These are phyloP conservation scores for Sparus aurata DNA, from an alignment of 2,797 vertebrate species.

Conservation along the genomic window DNA sequence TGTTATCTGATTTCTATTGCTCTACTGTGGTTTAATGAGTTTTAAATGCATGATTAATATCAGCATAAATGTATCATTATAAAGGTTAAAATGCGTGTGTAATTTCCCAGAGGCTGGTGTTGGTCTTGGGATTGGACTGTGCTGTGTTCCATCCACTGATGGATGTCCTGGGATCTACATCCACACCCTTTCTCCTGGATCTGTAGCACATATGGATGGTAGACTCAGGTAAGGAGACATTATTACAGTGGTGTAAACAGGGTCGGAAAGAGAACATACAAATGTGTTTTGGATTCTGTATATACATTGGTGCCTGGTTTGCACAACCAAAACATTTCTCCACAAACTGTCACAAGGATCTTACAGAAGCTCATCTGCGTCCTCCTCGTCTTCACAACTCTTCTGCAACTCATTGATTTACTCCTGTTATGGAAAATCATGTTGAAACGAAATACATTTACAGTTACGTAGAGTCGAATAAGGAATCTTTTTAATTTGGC, in stretches of 20 bases:
- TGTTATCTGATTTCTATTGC: background rate
- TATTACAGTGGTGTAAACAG: background rate
- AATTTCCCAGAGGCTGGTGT: constrained; percentile 89
- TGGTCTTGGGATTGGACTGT: constrained; percentile 94
- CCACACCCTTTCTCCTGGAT: constrained; percentile 94
- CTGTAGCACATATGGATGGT: constrained; percentile 94
- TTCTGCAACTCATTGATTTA: no score
- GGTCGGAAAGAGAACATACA: background rate
- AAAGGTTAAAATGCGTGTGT: constrained; percentile 3
- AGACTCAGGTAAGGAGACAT: constrained; percentile 87
- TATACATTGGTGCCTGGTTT: no score
- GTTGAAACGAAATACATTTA: no score
- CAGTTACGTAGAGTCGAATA: no score
- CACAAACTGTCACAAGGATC: no score
- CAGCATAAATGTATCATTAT: background rate
- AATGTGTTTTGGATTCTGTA: background rate
- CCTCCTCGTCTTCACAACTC: no score
- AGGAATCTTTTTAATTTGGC: no score
- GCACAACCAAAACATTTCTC: no score
- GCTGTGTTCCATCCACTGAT: constrained; percentile 90
- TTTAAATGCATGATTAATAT: background rate
- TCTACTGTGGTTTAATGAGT: background rate
- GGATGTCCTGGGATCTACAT: constrained; percentile 93
- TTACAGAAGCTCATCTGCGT: no score
- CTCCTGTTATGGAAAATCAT: no score